phyloP scores from a whole-genome alignment of 2,797 vertebrate species.

The Arnoldichthys spilopterus region DNA sequence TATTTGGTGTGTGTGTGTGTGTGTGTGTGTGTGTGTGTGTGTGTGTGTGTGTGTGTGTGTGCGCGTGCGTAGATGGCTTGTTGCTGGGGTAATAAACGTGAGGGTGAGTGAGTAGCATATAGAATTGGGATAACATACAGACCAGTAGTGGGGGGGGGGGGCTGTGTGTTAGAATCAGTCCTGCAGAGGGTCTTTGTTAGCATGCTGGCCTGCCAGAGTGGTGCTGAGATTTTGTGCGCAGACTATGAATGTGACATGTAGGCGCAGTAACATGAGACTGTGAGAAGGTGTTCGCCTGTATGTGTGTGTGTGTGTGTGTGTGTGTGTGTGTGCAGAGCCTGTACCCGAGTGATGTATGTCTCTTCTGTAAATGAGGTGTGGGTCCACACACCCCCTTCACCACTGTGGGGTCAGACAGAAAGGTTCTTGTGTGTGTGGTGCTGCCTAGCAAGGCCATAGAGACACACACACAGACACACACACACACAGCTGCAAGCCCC shows the following conservation, averaged over 20 bases:
- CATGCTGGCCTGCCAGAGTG: not conserved
- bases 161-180: not conserved
- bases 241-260: conserved; percentile 4
- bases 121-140: not conserved
- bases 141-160: not conserved
- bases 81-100: conserved; percentile 56
- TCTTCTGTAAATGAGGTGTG: conserved; percentile 24
- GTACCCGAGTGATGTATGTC: conserved; percentile 30
- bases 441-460: conserved; percentile 8
- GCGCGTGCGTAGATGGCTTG: conserved; percentile 58
- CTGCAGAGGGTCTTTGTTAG: conserved; percentile 11
- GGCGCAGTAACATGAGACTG: not conserved
- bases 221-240: not conserved
- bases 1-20: conserved; percentile 41
- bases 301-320: conserved; percentile 1
- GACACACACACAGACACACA: not conserved
- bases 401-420: not conserved
- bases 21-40: conserved; percentile 40
- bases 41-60: conserved; percentile 41
- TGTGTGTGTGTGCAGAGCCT: not conserved
- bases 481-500: conserved; percentile 18
- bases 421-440: conserved; percentile 19
- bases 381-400: not conserved
- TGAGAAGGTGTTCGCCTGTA: not conserved
- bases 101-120: conserved; percentile 34